A percentile compares a stretch with the other conserved stretches of the same genome.
phyloP scores from a whole-genome alignment of 2,797 vertebrate genomes.

The Cyclura pinguis region DNA sequence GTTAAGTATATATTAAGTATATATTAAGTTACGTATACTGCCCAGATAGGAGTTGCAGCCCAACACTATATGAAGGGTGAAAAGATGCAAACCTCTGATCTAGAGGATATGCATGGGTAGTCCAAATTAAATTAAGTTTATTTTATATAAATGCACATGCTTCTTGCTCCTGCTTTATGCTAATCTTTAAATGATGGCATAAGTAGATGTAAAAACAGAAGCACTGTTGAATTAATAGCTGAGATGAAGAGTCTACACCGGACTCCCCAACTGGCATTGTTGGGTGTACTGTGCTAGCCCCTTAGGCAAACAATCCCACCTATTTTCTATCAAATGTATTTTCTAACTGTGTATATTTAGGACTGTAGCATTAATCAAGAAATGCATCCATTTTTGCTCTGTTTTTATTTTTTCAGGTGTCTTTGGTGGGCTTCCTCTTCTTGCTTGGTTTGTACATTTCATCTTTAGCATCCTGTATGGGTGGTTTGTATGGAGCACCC shows the following conservation, averaged over 20 bases:
- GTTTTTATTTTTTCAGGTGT: constrained; percentile 84
- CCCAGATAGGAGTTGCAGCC: not conserved
- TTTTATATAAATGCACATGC: not conserved
- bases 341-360: constrained; percentile 20
- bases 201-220: not conserved
- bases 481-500: constrained; percentile 94
- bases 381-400: constrained; percentile 58
- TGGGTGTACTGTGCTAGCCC: not conserved
- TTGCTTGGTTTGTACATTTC: constrained; percentile 97
- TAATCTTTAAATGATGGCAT: not conserved
- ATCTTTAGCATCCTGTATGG: constrained; percentile 98
- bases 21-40: no score
- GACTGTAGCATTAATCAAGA: not conserved
- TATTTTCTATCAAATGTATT: constrained; percentile 5
- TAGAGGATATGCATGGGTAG: not conserved
- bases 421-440: constrained; percentile 97
- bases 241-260: not conserved
- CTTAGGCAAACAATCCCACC: not conserved
- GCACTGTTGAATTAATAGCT: not conserved
- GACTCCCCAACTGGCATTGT: not conserved
- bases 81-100: not conserved
- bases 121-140: not conserved
- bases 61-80: not conserved
- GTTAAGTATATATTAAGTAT: no score
- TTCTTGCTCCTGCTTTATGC: not conserved